Conservation (phyloP, 2,888 invertebrate genomes). For the Drosophila borealis region DNA sequence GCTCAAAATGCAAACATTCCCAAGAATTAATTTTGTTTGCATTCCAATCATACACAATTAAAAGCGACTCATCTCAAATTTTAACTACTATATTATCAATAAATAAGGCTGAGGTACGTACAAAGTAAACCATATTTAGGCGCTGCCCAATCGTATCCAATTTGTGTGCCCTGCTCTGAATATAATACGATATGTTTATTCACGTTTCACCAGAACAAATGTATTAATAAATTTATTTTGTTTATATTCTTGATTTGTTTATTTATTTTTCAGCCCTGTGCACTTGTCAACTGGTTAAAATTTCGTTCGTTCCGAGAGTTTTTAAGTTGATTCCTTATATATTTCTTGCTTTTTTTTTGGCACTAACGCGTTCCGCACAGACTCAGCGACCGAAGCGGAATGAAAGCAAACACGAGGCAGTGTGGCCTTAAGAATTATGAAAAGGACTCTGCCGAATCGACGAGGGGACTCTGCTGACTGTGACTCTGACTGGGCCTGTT, state of each 20-base stretch:
- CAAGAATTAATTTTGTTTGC: no score
- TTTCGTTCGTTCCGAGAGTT: constrained; percentile 2
- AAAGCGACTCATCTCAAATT: no score
- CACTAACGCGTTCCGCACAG: constrained; percentile 70
- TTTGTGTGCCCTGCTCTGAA: constrained; percentile 39
- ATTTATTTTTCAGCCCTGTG: constrained; percentile 12
- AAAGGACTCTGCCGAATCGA: constrained; percentile 54
- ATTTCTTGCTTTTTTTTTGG: constrained; percentile 6
- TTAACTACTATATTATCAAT: neutral
- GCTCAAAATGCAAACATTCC: no score
- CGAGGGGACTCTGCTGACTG: constrained; percentile 20
- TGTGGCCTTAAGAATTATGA: constrained; percentile 82
- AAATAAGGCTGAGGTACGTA: constrained; percentile 65
- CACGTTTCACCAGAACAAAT: constrained; percentile 26
- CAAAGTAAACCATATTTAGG: constrained; percentile 84
- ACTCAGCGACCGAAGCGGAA: constrained; percentile 82
- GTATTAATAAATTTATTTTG: neutral
- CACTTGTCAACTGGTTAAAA: constrained; percentile 57
- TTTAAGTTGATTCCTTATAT: neutral
- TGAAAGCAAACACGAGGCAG: constrained; percentile 72
- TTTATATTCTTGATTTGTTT: neutral
- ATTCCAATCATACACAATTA: no score
- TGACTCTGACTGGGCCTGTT: constrained; percentile 54
- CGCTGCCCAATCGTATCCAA: constrained; percentile 76
- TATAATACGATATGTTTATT: constrained; percentile 10